Percentiles rank a stretch among this genome's conserved stretches.
phyloP scores from a whole-genome alignment of 1,140 invertebrate genomes.

The Trigoniulus corallinus region DNA sequence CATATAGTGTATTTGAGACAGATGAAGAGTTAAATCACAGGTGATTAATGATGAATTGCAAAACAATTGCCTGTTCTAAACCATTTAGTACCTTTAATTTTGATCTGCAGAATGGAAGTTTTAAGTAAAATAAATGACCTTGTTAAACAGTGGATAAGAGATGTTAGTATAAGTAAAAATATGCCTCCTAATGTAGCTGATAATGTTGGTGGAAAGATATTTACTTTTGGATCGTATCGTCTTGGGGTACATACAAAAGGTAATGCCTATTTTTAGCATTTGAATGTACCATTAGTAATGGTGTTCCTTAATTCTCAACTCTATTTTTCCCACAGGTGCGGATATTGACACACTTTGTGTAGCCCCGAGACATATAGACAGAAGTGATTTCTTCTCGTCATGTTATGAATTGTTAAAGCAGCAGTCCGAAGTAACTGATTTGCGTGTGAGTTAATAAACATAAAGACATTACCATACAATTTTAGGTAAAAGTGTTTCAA shows the following conservation, averaged over 20 bases:
- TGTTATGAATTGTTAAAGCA: constrained; percentile 83
- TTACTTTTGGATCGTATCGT: constrained; percentile 92
- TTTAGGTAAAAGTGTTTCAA: too few relatives aligned
- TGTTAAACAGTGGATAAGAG: constrained; percentile 81
- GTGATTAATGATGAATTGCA: too few relatives aligned
- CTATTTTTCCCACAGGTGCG: constrained; percentile 57
- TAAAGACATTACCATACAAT: too few relatives aligned
- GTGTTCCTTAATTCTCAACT: too few relatives aligned
- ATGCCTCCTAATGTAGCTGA: constrained; percentile 66
- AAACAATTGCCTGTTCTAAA: background rate
- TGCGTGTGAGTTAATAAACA: constrained; percentile 53
- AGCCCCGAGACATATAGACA: constrained; percentile 84
- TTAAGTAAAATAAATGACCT: constrained; percentile 65
- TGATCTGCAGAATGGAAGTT: constrained; percentile 38
- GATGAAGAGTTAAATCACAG: constrained; percentile 79
- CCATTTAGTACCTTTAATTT: too few relatives aligned
- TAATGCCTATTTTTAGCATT: constrained; percentile 15
- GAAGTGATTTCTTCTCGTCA: constrained; percentile 84
- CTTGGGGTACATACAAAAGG: constrained; percentile 71
- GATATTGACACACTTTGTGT: constrained; percentile 99
- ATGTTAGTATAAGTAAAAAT: constrained; percentile 70
- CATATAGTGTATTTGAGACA: constrained; percentile 82
- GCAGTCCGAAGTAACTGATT: constrained; percentile 69
- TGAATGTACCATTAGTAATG: too few relatives aligned
- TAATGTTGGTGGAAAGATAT: constrained; percentile 85